Conservation (phyloP, 1,140 invertebrate species). For the Bombus huntii region DNA sequence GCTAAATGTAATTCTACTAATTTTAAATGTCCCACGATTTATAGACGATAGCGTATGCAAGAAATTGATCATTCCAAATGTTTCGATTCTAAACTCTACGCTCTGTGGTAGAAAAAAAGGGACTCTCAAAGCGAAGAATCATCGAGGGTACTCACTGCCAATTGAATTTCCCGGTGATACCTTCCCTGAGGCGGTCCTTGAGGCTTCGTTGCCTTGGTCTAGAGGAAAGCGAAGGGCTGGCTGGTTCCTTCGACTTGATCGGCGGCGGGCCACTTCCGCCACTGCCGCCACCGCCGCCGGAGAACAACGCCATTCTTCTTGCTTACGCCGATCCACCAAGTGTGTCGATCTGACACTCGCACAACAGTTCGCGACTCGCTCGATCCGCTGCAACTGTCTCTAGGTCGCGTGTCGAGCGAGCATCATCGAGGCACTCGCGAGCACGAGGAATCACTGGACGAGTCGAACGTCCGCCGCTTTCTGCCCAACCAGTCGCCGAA, state of each 20-base stretch:
- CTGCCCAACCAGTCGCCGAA: not conserved
- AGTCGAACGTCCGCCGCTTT: not conserved
- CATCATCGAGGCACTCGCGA: slow-evolving; percentile 35
- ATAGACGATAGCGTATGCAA: no score
- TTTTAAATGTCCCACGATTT: no score
- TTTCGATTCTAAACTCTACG: no score
- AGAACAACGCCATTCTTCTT: slow-evolving; percentile 76
- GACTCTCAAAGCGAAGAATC: not conserved
- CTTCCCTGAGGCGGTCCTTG: slow-evolving; percentile 88
- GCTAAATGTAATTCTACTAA: no score
- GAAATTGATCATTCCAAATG: no score
- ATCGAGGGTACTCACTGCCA: slow-evolving; percentile 88
- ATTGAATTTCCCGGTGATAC: slow-evolving; percentile 88
- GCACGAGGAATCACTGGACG: not conserved
- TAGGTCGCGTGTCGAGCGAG: slow-evolving; percentile 43
- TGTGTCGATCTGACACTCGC: not conserved
- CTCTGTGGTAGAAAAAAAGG: no score
- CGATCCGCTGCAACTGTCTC: slow-evolving; percentile 9
- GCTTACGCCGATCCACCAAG: not conserved
- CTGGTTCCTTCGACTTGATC: slow-evolving; percentile 61
- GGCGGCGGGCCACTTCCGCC: slow-evolving; percentile 40
- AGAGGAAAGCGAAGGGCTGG: slow-evolving; percentile 64
- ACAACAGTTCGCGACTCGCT: no score
- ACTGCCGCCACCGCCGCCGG: slow-evolving; percentile 67
- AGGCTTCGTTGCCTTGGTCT: slow-evolving; percentile 81